Evolutionary conservation across 2,113 vertebrate genomes (phyloP), one percentile per base, ranked within the genome.

Genomic region (Dascyllus trimaculatus): DNA sequence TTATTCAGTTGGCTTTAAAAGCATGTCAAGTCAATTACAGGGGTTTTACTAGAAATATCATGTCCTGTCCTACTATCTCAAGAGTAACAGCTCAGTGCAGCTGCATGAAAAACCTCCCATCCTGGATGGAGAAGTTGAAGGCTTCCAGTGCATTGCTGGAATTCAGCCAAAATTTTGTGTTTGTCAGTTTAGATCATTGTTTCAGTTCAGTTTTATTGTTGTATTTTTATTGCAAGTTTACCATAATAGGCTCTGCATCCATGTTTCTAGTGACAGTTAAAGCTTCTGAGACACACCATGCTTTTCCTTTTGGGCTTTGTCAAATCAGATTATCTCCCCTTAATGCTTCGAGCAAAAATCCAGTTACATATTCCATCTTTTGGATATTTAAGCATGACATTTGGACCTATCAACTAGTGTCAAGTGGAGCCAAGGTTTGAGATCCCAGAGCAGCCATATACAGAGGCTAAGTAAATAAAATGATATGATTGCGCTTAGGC

Each of bases 1-100:
- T 94, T 82, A 94, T 94, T 94, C 80, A 94, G 78, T 35, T 67
- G 24, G 75, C 67, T 87, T 93, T 93, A 94, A 93, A 94, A 92
- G 91, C 91, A 90, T 86, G 90, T 90, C 91, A 85, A 88, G 63
- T 80, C 85, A 88, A 92, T 92, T 88, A 87, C 73, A 78, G 76
- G 22, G 49, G 32, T 81, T 91, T 90, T 78, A 84, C 82, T 71
- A 82, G 84, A 93, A 89, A 87, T 87, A 81, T 63, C 72, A 75
- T 84, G 85, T 91, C 72, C 56, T 81, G 74, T 85, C 85, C 66
- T 19, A 48, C 72, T 63, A 71, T 17, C 67, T 90, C 45, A 85
- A 65, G 73, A 77, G 73, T 7, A 86, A 81, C 89, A 84, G 59
- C 26, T 70, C 65, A 66, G 32, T 52, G 43, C 3, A 25, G 82